phyloP scores from a whole-genome alignment of 2,797 vertebrate species.

The Echeneis naucrates region DNA sequence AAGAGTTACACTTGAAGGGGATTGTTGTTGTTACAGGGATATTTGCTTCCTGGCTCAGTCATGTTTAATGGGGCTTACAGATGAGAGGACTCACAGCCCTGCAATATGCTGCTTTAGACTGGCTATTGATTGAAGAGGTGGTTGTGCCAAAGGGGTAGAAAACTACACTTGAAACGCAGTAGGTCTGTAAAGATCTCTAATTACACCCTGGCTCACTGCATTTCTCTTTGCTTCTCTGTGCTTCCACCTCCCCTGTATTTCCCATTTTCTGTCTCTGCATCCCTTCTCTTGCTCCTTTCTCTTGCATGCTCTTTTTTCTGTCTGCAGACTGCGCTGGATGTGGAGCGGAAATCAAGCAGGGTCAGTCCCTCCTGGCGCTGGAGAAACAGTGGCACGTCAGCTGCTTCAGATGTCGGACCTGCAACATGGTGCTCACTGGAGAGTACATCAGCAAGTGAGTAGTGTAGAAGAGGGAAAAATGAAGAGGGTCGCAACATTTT shows the following conservation, averaged over 20 bases:
- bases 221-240: constrained; percentile 16
- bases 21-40: constrained; percentile 38
- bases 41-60: constrained; percentile 48
- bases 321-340: constrained; percentile 94
- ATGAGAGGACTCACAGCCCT: constrained; percentile 38
- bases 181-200: constrained; percentile 43
- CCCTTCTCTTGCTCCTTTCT: constrained; percentile 8
- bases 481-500: neutral
- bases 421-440: constrained; percentile 93
- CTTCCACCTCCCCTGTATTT: neutral
- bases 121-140: constrained; percentile 52
- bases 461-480: neutral
- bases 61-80: constrained; percentile 49
- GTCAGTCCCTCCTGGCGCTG: constrained; percentile 95
- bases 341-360: constrained; percentile 96
- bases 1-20: constrained; percentile 16
- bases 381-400: constrained; percentile 99
- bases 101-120: constrained; percentile 33
- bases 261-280: neutral
- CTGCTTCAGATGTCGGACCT: constrained; percentile 98
- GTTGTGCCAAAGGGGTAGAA: constrained; percentile 26
- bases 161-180: constrained; percentile 19
- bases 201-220: constrained; percentile 12
- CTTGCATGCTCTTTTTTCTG: neutral
- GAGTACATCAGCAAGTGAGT: constrained; percentile 99